These are phyloP conservation scores for Mustelus asterias DNA, from an alignment of 2,113 vertebrate species.

Conservation along the genomic window DNA sequence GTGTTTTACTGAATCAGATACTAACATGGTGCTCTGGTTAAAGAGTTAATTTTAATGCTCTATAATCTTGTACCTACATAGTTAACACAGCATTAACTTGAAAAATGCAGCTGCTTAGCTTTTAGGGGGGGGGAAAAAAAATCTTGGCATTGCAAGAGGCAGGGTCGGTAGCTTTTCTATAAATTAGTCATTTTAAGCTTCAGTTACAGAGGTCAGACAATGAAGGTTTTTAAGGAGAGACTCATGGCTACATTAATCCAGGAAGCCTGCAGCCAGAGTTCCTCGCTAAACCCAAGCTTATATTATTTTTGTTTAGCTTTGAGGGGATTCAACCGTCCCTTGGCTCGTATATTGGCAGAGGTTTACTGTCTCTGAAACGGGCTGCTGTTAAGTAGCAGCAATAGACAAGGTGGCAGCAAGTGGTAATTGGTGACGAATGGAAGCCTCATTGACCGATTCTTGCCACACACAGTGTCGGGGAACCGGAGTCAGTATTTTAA, in stretches of 20 bases:
- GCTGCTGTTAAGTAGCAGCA: slow-evolving; percentile 30
- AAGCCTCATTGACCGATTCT: neutral
- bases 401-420: slow-evolving; percentile 8
- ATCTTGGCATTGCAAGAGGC: slow-evolving; percentile 20
- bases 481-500: slow-evolving; percentile 14
- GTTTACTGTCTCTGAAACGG: slow-evolving; percentile 26
- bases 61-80: slow-evolving; percentile 13
- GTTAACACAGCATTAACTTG: slow-evolving; percentile 30
- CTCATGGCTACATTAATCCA: slow-evolving; percentile 32
- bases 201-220: slow-evolving; percentile 38
- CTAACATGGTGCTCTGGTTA: neutral
- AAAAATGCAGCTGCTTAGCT: slow-evolving; percentile 32
- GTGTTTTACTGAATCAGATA: neutral
- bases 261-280: slow-evolving; percentile 34
- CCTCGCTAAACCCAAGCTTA: slow-evolving; percentile 29
- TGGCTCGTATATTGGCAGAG: slow-evolving; percentile 34
- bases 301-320: slow-evolving; percentile 38
- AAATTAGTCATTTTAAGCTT: slow-evolving; percentile 38
- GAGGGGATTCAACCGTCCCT: slow-evolving; percentile 29
- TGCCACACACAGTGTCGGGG: slow-evolving; percentile 12
- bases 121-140: slow-evolving; percentile 13
- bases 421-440: slow-evolving; percentile 20
- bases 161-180: slow-evolving; percentile 28
- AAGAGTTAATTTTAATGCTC: slow-evolving; percentile 15
- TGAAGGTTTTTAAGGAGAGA: slow-evolving; percentile 36